These are phyloP conservation scores for Neofelis nebulosa DNA, from an alignment of 2,113 vertebrate genomes.

Conservation along the genomic window DNA sequence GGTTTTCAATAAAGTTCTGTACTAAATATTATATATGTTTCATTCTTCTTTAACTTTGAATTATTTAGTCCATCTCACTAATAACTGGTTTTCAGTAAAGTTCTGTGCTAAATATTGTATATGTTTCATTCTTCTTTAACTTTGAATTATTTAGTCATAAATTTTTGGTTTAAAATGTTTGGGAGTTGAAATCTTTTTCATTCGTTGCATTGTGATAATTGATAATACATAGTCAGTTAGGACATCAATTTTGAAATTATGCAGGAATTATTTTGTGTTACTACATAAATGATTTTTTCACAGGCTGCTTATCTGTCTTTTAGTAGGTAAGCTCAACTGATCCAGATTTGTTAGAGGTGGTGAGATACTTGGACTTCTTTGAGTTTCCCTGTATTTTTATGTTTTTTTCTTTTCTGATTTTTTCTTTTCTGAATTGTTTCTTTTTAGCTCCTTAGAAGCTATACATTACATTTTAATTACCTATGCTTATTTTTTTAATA, in stretches of 20 bases:
- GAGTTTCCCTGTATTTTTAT: not conserved
- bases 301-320: not conserved
- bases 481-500: not conserved
- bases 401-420: not conserved
- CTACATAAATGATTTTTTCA: not conserved
- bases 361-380: not conserved
- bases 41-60: not conserved
- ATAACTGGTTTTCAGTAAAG: not conserved
- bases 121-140: not conserved
- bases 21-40: not conserved
- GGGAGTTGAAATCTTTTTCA: not conserved
- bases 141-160: not conserved
- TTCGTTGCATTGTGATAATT: not conserved
- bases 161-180: slow-evolving; percentile 31
- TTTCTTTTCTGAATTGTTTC: not conserved
- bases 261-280: not conserved
- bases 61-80: not conserved
- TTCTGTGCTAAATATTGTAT: not conserved
- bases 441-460: not conserved
- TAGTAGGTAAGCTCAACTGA: not conserved
- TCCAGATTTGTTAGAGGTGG: not conserved
- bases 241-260: not conserved
- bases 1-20: not conserved
- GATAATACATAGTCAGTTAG: not conserved
- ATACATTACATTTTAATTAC: not conserved